Conservation (phyloP, 2,888 invertebrate species). For the Drosophila peninsularis region DNA sequence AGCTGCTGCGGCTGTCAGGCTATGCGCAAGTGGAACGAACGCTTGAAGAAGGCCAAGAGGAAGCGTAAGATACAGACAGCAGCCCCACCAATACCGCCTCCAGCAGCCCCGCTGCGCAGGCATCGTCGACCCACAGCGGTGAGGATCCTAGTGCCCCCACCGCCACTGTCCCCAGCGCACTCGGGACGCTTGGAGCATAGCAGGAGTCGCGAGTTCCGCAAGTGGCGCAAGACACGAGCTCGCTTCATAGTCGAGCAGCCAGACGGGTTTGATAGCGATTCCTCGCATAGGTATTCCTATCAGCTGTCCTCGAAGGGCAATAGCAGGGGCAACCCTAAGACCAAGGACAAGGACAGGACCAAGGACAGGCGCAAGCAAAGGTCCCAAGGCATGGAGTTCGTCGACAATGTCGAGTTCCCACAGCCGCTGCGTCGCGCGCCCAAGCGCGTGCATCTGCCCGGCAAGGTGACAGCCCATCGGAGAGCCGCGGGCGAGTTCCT, state of each 20-base stretch:
- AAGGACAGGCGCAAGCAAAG: not conserved
- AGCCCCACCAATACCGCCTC: no score
- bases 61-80: not conserved
- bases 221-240: not conserved
- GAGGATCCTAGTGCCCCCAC: not conserved
- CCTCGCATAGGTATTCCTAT: not conserved
- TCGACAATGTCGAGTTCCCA: accelerated
- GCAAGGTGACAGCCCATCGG: not conserved
- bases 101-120: not conserved
- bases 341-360: not conserved
- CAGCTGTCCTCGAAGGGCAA: not conserved
- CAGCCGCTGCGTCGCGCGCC: slow-evolving; percentile 11
- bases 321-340: not conserved
- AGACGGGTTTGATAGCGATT: not conserved
- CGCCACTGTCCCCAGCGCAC: not conserved
- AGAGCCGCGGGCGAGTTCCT: no score
- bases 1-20: not conserved
- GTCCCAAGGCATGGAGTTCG: not conserved
- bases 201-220: not conserved
- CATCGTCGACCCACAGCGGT: not conserved
- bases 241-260: not conserved
- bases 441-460: slow-evolving; percentile 9
- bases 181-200: not conserved
- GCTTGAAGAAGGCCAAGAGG: not conserved
- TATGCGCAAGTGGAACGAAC: not conserved